Base-by-base conservation (phyloP, 2,113 vertebrate species). In the Callipepla squamata region DNA sequence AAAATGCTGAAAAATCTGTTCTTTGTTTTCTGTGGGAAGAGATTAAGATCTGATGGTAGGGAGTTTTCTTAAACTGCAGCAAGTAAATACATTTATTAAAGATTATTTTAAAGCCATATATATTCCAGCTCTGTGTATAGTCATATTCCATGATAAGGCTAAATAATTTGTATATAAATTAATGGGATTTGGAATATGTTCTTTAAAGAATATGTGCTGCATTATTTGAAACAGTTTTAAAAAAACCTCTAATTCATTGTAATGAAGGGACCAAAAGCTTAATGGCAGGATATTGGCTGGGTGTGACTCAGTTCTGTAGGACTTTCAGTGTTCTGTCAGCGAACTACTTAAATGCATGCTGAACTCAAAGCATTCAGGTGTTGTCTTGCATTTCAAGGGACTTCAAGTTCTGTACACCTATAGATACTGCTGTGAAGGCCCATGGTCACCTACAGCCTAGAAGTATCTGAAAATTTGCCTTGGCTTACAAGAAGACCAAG, bases 1-100 rank as follows among this genome's bases (percentile, higher is more conserved):
- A 0, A 80, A 89, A 53, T 61, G 68, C 76, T 67, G 74, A 77
- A 81, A 93, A 95, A 91, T 93, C 67, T 95, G 84, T 48, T 89
- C 36, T 82, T 92, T 87, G 63, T 94, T 94, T 96, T 80, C 81
- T 70, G 38, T 0, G 0, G 74, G 50, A 91, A 74, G 67, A 93
- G 90, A 95, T 94, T 85, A 93, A 80, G 78, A 87, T 93, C 78
- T 92, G 81, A 74, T 91, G 70, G 87, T 8, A 44, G 57, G 36
- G 55, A 85, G 79, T 91, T 91, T 93, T 92, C 63, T 62, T 62
- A 67, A 92, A 72, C 16, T 82, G 63, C 50, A 87, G 50, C 28
- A 74, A 93, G 22, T 44, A 94, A 89, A 82, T 85, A 38, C 13
- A 68, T 77, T 85, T 87, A 68, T 63, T 68, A 63, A 65, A 67